Evolutionary conservation across 2,113 vertebrate species (phyloP).

Genomic region (Malaclemys terrapin): DNA sequence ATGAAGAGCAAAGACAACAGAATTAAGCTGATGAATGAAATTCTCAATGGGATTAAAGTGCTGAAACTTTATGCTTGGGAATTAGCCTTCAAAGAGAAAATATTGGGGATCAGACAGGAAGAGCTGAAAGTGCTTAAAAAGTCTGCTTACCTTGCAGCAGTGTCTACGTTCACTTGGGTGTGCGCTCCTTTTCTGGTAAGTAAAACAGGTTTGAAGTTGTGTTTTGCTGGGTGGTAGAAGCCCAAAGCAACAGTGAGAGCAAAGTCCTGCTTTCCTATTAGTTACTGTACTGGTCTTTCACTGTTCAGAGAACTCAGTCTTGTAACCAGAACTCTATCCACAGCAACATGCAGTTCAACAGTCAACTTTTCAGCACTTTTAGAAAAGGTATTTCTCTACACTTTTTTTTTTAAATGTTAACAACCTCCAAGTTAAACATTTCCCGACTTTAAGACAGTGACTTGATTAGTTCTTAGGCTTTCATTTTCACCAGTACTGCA

Average conservation of each 20-base stretch:
- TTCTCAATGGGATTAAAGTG: slow-evolving; percentile 97
- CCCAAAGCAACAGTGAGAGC: not conserved
- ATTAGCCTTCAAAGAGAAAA: slow-evolving; percentile 93
- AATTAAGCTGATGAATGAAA: slow-evolving; percentile 98
- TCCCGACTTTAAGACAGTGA: not conserved
- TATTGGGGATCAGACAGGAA: slow-evolving; percentile 89
- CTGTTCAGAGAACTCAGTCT: not conserved
- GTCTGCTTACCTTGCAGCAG: slow-evolving; percentile 89
- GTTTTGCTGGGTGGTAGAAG: not conserved
- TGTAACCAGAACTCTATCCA: not conserved
- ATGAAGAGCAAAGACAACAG: slow-evolving; percentile 98
- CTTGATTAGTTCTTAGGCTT: not conserved
- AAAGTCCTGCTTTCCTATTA: not conserved
- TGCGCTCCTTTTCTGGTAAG: slow-evolving; percentile 98
- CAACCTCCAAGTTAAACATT: not conserved
- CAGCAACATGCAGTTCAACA: not conserved
- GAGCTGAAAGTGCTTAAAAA: slow-evolving; percentile 95
- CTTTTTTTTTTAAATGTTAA: not conserved
- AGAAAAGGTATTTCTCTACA: not conserved
- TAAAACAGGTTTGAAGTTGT: slow-evolving; percentile 11
- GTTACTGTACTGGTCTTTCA: not conserved
- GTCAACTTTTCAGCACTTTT: not conserved
- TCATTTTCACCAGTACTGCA: not conserved
- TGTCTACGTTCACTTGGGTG: slow-evolving; percentile 97
- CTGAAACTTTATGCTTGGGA: slow-evolving; percentile 99